Percentiles rank a stretch among this genome's conserved stretches.
phyloP scores from a whole-genome alignment of 2,797 vertebrate species.

The Acanthis flammea region DNA sequence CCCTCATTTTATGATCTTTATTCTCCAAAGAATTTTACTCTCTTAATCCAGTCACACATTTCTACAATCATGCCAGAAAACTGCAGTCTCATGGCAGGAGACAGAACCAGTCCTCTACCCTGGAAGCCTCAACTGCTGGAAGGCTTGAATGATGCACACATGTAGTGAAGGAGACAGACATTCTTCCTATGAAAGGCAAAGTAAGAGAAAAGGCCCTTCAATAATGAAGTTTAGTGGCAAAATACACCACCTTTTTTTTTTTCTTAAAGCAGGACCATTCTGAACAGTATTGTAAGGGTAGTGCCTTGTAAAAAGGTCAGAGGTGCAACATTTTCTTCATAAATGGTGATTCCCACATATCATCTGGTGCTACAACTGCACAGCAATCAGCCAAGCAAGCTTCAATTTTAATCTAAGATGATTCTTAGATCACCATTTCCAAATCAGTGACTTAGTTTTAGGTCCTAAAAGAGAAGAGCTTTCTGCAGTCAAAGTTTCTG shows the following conservation, averaged over 20 bases:
- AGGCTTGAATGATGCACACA: not conserved
- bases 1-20: not conserved
- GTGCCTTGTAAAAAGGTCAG: not conserved
- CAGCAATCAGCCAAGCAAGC: not conserved
- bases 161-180: not conserved
- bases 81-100: not conserved
- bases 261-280: not conserved
- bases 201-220: not conserved
- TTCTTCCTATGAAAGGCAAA: not conserved
- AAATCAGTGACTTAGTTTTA: not conserved
- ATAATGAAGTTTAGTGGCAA: not conserved
- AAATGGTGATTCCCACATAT: not conserved
- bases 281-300: not conserved
- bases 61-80: not conserved
- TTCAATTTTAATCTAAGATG: not conserved
- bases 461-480: not conserved
- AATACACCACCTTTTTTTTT: not conserved
- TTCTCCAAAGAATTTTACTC: not conserved
- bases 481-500: not conserved
- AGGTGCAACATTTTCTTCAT: not conserved
- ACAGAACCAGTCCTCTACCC: not conserved
- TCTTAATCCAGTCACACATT: not conserved
- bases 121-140: not conserved
- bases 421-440: not conserved
- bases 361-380: not conserved